phyloP scores from a whole-genome alignment of 2,113 vertebrate species.

The Beaufortia kweichowensis region DNA sequence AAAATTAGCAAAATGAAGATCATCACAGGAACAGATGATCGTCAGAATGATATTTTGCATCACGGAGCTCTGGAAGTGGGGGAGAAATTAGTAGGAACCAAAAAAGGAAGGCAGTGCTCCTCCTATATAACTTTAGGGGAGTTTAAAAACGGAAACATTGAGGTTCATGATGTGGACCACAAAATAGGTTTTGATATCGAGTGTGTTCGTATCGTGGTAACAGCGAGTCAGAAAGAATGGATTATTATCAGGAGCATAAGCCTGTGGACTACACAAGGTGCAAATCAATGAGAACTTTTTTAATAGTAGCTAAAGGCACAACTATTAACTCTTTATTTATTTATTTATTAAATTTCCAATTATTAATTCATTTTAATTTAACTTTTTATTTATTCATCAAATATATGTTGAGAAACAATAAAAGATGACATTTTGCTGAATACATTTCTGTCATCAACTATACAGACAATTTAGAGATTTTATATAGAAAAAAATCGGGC shows the following conservation, averaged over 20 bases:
- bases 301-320: slow-evolving; percentile 53
- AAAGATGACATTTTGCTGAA: too few relatives aligned
- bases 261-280: slow-evolving; percentile 88
- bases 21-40: slow-evolving; percentile 90
- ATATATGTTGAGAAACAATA: neutral
- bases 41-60: slow-evolving; percentile 93
- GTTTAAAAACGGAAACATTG: slow-evolving; percentile 92
- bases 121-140: slow-evolving; percentile 90
- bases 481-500: too few relatives aligned
- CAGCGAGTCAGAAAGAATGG: slow-evolving; percentile 95
- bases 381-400: slow-evolving; percentile 19
- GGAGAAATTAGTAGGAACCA: slow-evolving; percentile 80
- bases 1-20: slow-evolving; percentile 94
- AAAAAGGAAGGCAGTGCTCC: slow-evolving; percentile 85
- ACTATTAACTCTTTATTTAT: slow-evolving; percentile 56
- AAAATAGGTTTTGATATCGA: slow-evolving; percentile 93
- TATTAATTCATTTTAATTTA: slow-evolving; percentile 39
- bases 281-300: slow-evolving; percentile 68
- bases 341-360: slow-evolving; percentile 51
- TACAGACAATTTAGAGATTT: neutral
- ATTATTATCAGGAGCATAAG: slow-evolving; percentile 95
- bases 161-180: slow-evolving; percentile 88
- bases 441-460: too few relatives aligned
- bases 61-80: slow-evolving; percentile 93
- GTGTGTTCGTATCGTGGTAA: slow-evolving; percentile 92